Conservation (phyloP, 1,140 invertebrate species). For the Lethocerus indicus region DNA sequence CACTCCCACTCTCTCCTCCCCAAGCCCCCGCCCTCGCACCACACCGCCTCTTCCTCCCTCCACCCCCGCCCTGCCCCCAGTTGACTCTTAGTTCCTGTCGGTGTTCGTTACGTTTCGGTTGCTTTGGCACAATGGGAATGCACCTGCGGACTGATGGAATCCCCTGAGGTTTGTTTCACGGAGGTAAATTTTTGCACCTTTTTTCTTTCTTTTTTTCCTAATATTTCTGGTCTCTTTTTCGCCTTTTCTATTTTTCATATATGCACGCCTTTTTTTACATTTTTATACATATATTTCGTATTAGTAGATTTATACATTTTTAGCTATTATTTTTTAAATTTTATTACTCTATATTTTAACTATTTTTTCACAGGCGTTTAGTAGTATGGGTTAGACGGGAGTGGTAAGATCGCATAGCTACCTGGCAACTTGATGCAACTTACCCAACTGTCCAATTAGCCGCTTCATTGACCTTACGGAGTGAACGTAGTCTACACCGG, state of each 20-base stretch:
- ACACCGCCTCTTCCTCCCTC: constrained; percentile 12
- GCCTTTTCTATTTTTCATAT: constrained; percentile 10
- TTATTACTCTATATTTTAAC: too few relatives aligned
- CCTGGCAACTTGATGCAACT: too few relatives aligned
- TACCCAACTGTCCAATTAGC: too few relatives aligned
- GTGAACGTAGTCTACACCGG: too few relatives aligned
- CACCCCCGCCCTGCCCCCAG: constrained; percentile 18
- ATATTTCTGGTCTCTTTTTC: constrained; percentile 17
- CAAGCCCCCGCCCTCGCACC: too few relatives aligned
- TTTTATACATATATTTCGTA: constrained; percentile 14
- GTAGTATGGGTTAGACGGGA: too few relatives aligned
- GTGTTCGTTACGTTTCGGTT: constrained; percentile 17
- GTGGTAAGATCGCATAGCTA: too few relatives aligned
- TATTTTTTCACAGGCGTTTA: too few relatives aligned
- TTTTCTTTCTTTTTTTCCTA: constrained; percentile 16
- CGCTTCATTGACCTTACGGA: too few relatives aligned
- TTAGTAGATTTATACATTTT: neutral
- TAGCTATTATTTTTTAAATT: neutral
- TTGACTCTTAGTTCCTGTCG: neutral
- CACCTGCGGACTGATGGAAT: constrained; percentile 34
- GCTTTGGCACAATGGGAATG: constrained; percentile 40
- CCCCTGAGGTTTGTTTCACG: constrained; percentile 33
- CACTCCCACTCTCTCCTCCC: constrained; percentile 15
- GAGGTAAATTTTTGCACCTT: constrained; percentile 21
- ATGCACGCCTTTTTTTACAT: constrained; percentile 10